phyloP scores from a whole-genome alignment of 2,797 vertebrate genomes.

The Melanogrammus aeglefinus region DNA sequence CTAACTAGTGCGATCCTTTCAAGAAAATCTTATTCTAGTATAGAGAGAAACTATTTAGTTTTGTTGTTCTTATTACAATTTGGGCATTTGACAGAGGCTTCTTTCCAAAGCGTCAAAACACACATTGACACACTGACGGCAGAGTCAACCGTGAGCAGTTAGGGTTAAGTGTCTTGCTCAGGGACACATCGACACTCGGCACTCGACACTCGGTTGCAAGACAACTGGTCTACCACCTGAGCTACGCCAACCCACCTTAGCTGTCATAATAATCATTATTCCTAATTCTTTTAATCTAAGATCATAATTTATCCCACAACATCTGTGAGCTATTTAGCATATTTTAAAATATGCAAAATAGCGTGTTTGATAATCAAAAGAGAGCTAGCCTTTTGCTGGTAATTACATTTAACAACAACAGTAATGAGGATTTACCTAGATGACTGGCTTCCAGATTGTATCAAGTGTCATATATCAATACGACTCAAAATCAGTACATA shows the following conservation, averaged over 20 bases:
- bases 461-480: neutral
- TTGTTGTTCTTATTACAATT: too few relatives aligned
- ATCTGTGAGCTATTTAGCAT: neutral
- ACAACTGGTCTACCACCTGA: too few relatives aligned
- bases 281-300: neutral
- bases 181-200: too few relatives aligned
- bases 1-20: neutral
- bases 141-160: too few relatives aligned
- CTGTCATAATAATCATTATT: neutral
- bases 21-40: neutral
- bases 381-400: neutral
- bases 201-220: too few relatives aligned
- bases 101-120: too few relatives aligned
- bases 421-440: neutral
- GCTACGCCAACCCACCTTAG: too few relatives aligned
- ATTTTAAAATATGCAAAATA: neutral
- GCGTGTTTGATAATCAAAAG: neutral
- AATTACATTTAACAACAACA: neutral
- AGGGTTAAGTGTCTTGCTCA: too few relatives aligned
- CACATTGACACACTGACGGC: too few relatives aligned
- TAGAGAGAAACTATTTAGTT: neutral
- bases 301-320: neutral
- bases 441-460: neutral
- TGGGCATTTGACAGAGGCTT: too few relatives aligned
- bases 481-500: neutral